Conservation (phyloP, 1,140 invertebrate species). For the Epicauta chinensis region DNA sequence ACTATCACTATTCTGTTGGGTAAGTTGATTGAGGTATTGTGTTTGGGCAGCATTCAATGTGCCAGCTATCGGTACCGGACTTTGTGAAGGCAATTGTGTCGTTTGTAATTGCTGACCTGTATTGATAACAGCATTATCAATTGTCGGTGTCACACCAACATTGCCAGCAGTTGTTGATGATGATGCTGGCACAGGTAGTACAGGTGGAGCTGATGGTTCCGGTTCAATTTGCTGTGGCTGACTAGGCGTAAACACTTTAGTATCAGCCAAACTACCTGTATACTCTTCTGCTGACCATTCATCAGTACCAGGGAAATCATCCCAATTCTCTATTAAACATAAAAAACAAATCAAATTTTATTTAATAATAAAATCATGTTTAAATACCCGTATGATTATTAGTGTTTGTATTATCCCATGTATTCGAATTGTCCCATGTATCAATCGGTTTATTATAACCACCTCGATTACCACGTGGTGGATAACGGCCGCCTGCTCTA, state of each 20-base stretch:
- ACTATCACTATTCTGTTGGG: slow-evolving; percentile 48
- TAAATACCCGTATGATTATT: not conserved
- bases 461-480: slow-evolving; percentile 33
- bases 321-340: slow-evolving; percentile 36
- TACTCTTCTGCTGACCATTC: slow-evolving; percentile 96
- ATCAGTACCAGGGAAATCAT: slow-evolving; percentile 55
- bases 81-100: slow-evolving; percentile 30
- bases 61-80: slow-evolving; percentile 36
- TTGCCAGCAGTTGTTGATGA: not conserved
- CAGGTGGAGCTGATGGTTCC: not conserved
- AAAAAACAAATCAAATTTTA: not conserved
- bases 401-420: slow-evolving; percentile 38
- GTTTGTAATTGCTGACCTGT: slow-evolving; percentile 19
- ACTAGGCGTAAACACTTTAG: slow-evolving; percentile 88
- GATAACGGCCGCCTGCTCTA: slow-evolving; percentile 40
- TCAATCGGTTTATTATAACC: slow-evolving; percentile 45
- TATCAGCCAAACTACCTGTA: slow-evolving; percentile 85
- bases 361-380: too few relatives aligned
- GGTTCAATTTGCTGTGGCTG: slow-evolving; percentile 25
- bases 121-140: slow-evolving; percentile 9
- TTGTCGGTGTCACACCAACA: not conserved
- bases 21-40: slow-evolving; percentile 61
- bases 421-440: slow-evolving; percentile 45
- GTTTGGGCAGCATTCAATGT: slow-evolving; percentile 61
- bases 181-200: too few relatives aligned